Percentiles rank a stretch among this genome's conserved stretches.
phyloP scores from a whole-genome alignment of 1,140 invertebrate genomes.

The Neodiprion lecontei region DNA sequence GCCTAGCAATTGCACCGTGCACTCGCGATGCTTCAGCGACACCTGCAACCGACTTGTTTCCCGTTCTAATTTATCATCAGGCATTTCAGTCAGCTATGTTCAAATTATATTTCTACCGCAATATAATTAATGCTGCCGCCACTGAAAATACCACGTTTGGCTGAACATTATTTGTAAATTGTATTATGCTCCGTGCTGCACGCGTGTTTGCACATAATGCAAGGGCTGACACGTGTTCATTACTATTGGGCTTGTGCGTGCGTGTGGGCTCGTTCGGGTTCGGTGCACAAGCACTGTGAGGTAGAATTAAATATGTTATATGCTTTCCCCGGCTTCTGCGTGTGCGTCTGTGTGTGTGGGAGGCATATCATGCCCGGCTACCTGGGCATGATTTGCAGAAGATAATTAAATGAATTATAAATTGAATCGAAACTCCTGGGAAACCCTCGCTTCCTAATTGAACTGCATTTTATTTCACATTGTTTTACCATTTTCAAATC shows the following conservation, averaged over 20 bases:
- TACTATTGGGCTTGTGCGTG: background rate
- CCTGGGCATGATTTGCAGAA: background rate
- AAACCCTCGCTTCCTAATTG: background rate
- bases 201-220: too few relatives aligned
- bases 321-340: too few relatives aligned
- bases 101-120: too few relatives aligned
- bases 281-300: background rate
- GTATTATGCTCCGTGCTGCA: too few relatives aligned
- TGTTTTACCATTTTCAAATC: background rate
- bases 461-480: background rate
- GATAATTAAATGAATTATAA: background rate
- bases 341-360: too few relatives aligned
- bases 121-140: too few relatives aligned
- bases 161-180: too few relatives aligned
- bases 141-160: too few relatives aligned
- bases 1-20: background rate
- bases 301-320: background rate
- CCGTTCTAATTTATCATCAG: too few relatives aligned
- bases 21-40: background rate
- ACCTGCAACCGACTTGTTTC: too few relatives aligned
- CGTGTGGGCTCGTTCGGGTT: background rate
- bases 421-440: background rate
- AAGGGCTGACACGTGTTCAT: background rate
- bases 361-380: too few relatives aligned
- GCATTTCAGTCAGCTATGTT: too few relatives aligned